Base-by-base conservation (phyloP, 2,888 invertebrate genomes). In the Folsomia manolachei region DNA sequence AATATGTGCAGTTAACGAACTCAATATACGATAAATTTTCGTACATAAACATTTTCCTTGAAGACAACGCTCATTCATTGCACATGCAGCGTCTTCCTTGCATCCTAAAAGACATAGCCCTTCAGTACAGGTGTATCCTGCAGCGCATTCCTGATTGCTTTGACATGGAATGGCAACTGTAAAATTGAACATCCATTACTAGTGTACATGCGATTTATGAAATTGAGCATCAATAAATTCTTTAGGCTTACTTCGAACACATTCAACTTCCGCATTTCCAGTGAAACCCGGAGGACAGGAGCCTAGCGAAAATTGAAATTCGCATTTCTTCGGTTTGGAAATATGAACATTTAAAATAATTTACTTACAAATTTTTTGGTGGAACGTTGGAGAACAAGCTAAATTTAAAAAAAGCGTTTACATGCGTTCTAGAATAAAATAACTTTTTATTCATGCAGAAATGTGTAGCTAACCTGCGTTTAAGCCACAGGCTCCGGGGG, bases 31-130 rank as follows among this genome's bases (percentile, higher is more conserved):
- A n/a, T n/a, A n/a, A n/a, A n/a, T n/a, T n/a, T n/a, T n/a, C 90
- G 88, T 86, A 91, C 90, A 85, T 82, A 93, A 88, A 83, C 95
- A 95, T 81, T 89, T 90, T 78, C 90, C 91, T 82, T 88, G 88
- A 9, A 92, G 85, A 84, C 95, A 95, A 83, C 93, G 92, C 84
- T 95, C 95, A 83, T 95, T 95, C 73, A 91, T 87, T 1, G 94
- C 95, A 83, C 95, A 95, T 77, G 92, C 89, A 81, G 90, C 90
- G 83, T 95, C 94, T 19, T 84, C 86, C 51, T 85, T 84, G 82
- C 95, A 95, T 62, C 86, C 86, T 2, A 93, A 92, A 74, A 92
- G 85, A 82, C 95, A 95, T 84, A 93, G 90, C 67, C 91, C 91
- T 82, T 93, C 90, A 75, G 90, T 89, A 82, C 95, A 95, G 26